These are phyloP conservation scores for Miichthys miiuy DNA, from an alignment of 2,797 vertebrate genomes.

Conservation along the genomic window DNA sequence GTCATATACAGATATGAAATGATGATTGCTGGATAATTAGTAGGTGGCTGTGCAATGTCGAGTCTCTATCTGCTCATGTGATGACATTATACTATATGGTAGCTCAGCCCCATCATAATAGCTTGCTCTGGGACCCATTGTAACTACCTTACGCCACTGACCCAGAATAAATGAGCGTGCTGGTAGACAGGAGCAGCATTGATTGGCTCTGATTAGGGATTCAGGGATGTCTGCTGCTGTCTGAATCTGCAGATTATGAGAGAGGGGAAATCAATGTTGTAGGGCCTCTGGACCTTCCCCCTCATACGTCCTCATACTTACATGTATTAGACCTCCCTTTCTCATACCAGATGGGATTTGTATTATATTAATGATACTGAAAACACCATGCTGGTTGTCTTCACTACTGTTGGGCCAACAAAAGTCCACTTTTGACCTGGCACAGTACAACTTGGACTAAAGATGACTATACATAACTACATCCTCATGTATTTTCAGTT, in stretches of 20 bases:
- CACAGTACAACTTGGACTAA: neutral
- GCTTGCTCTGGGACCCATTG: too few species aligned
- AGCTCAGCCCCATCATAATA: too few species aligned
- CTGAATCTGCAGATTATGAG: constrained; percentile 38
- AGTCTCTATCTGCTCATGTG: too few species aligned
- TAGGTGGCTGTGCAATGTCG: too few species aligned
- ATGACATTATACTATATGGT: too few species aligned
- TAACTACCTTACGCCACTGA: neutral
- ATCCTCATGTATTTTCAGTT: neutral
- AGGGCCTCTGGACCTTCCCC: constrained; percentile 25
- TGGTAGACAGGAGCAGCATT: constrained; percentile 49
- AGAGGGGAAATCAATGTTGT: constrained; percentile 66
- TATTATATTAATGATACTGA: constrained; percentile 44
- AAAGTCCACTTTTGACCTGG: constrained; percentile 2
- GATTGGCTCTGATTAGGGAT: constrained; percentile 67
- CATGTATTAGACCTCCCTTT: constrained; percentile 8
- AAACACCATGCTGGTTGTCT: constrained; percentile 28
- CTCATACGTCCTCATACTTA: constrained; percentile 22
- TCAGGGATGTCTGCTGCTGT: constrained; percentile 51
- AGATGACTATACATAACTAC: neutral
- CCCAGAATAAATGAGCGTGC: constrained; percentile 39
- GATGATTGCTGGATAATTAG: too few species aligned
- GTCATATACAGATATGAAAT: too few species aligned
- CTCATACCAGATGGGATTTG: constrained; percentile 60
- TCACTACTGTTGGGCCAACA: constrained; percentile 34